These are phyloP conservation scores for Paramormyrops hopkinsi DNA, from an alignment of 2,797 vertebrate genomes.

Conservation along the genomic window DNA sequence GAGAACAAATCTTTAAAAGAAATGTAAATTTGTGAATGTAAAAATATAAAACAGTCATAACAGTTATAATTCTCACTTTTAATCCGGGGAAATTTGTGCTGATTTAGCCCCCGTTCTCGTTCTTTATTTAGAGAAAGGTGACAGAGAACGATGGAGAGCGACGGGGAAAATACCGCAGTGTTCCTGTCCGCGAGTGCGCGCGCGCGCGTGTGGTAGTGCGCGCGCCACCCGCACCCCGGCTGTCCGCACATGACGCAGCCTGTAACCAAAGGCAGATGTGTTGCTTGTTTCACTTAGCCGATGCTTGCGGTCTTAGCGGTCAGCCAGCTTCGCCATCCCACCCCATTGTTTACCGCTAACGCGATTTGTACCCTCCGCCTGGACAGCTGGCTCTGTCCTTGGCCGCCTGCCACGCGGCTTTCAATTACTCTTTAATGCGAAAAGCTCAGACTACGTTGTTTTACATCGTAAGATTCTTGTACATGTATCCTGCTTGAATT, in stretches of 20 bases:
- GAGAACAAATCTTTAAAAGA: not conserved
- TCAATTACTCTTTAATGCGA: not conserved
- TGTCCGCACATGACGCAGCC: not conserved
- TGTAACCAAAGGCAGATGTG: not conserved
- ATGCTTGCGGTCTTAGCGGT: not conserved
- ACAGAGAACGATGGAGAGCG: not conserved
- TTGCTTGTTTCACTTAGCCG: not conserved
- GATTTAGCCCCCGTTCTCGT: not conserved
- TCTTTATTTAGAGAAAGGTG: not conserved
- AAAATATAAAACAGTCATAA: not conserved
- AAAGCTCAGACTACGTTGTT: not conserved
- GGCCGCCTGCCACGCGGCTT: not conserved
- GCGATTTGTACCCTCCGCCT: not conserved
- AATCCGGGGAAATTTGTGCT: not conserved
- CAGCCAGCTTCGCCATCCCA: constrained; percentile 4
- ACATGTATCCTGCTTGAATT: not conserved
- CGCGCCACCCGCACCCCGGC: not conserved
- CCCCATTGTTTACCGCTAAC: constrained; percentile 12
- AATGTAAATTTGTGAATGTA: not conserved
- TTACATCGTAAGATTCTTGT: not conserved
- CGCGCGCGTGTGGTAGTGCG: too few relatives aligned
- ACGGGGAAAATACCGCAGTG: not conserved
- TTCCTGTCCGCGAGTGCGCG: not conserved
- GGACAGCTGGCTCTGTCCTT: not conserved
- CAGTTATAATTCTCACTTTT: not conserved